Evolutionary conservation across 2,113 vertebrate genomes (phyloP).

Genomic region (Rhegmatorhina hoffmannsi): DNA sequence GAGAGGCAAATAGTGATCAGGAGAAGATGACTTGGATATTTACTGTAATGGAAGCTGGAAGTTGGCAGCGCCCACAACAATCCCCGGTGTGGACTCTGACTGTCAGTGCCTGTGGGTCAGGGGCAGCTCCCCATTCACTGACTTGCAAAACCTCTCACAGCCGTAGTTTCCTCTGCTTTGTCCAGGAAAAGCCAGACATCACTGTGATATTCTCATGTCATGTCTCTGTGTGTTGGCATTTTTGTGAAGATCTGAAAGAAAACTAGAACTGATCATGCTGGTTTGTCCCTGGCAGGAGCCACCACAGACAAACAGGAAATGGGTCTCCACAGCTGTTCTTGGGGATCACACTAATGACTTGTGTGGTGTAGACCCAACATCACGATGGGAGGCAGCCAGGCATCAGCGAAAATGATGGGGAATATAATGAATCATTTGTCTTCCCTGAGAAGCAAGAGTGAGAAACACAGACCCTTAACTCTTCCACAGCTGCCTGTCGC

Average conservation of each 20-base stretch:
- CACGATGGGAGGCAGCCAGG: conserved; percentile 44
- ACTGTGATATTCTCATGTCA: not conserved
- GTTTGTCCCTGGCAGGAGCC: conserved; percentile 32
- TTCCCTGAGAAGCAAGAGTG: conserved; percentile 36
- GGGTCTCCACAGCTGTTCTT: not conserved
- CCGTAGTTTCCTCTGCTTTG: not conserved
- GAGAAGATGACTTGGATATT: not conserved
- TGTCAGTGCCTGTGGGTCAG: rapidly evolving
- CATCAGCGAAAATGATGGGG: conserved; percentile 52
- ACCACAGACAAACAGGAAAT: not conserved
- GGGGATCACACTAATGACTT: conserved; percentile 17
- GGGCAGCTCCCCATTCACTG: not conserved
- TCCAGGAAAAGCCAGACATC: not conserved
- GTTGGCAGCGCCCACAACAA: not conserved
- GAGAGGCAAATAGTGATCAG: not conserved
- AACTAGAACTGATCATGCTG: not conserved
- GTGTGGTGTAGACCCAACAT: conserved; percentile 11
- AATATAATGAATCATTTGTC: conserved; percentile 63
- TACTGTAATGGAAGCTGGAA: not conserved
- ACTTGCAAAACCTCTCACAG: not conserved
- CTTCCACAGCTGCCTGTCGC: not conserved
- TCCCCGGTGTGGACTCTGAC: rapidly evolving
- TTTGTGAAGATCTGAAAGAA: not conserved
- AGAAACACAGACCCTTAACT: conserved; percentile 33
- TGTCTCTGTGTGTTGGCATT: not conserved